phyloP scores from a whole-genome alignment of 2,888 invertebrate genomes.

The Sesia bembeciformis region DNA sequence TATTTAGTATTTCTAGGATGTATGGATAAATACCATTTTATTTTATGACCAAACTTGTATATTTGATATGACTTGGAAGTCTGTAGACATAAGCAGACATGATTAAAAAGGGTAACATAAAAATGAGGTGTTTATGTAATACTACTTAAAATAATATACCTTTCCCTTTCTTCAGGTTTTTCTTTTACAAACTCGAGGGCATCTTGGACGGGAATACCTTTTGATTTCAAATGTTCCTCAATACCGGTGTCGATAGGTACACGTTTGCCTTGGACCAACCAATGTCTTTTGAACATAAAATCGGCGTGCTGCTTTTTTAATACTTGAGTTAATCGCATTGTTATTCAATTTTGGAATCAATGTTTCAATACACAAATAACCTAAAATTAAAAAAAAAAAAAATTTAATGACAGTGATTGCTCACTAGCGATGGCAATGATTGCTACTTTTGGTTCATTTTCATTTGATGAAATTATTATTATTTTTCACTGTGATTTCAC shows the following conservation, averaged over 20 bases:
- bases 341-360: slow-evolving; percentile 4
- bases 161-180: slow-evolving; percentile 37
- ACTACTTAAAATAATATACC: slow-evolving; percentile 18
- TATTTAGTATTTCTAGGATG: too few species aligned
- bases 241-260: slow-evolving; percentile 70
- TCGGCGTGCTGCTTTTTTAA: slow-evolving; percentile 81
- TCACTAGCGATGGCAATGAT: too few species aligned
- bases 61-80: background rate
- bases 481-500: too few species aligned
- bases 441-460: too few species aligned
- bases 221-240: slow-evolving; percentile 64
- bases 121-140: background rate
- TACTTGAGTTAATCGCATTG: slow-evolving; percentile 79
- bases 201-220: slow-evolving; percentile 77
- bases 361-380: background rate
- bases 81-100: background rate
- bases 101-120: too few species aligned
- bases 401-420: background rate
- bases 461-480: too few species aligned
- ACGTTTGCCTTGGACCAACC: slow-evolving; percentile 80
- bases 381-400: background rate
- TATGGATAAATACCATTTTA: too few species aligned
- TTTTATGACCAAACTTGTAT: too few species aligned
- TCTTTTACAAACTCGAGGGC: slow-evolving; percentile 74
- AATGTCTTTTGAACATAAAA: slow-evolving; percentile 81